Evolutionary conservation across 2,888 invertebrate species (phyloP).

Genomic region (Griposia aprilina): DNA sequence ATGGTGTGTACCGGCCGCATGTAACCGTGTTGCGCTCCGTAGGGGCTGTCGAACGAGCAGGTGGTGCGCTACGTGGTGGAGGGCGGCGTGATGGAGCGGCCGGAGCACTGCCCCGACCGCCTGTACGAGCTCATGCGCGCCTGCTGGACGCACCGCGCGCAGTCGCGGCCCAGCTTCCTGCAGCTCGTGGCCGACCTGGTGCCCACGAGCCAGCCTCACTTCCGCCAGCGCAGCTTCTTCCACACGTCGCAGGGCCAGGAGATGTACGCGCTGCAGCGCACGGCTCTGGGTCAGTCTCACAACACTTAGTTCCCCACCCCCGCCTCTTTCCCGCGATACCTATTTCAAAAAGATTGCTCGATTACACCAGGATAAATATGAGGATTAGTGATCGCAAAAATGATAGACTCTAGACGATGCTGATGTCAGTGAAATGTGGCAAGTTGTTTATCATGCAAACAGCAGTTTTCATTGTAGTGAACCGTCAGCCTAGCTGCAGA

Average conservation of each 20-base stretch:
- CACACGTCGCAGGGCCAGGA: conserved; percentile 92
- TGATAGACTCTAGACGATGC: background rate
- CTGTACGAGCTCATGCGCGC: conserved; percentile 97
- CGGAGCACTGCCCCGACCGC: conserved; percentile 98
- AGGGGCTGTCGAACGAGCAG: conserved; percentile 98
- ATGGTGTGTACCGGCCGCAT: background rate
- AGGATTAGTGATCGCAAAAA: background rate
- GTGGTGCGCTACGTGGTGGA: conserved; percentile 97
- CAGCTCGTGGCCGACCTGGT: conserved; percentile 94
- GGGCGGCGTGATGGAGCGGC: conserved; percentile 98
- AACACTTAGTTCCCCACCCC: background rate
- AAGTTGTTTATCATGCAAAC: background rate
- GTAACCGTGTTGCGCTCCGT: conserved; percentile 48
- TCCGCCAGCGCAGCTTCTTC: conserved; percentile 92
- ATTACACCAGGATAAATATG: background rate
- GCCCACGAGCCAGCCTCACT: conserved; percentile 91
- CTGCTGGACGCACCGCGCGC: conserved; percentile 97
- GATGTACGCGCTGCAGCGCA: conserved; percentile 85
- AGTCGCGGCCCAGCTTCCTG: conserved; percentile 95
- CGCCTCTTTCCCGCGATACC: background rate
- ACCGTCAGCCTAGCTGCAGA: background rate
- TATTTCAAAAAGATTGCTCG: conserved; percentile 5
- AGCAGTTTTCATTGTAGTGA: background rate
- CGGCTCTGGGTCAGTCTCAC: conserved; percentile 74
- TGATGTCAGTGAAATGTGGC: conserved; percentile 37